Evolutionary conservation across 1,140 invertebrate genomes (phyloP).

Genomic region (Drosophila hydei): DNA sequence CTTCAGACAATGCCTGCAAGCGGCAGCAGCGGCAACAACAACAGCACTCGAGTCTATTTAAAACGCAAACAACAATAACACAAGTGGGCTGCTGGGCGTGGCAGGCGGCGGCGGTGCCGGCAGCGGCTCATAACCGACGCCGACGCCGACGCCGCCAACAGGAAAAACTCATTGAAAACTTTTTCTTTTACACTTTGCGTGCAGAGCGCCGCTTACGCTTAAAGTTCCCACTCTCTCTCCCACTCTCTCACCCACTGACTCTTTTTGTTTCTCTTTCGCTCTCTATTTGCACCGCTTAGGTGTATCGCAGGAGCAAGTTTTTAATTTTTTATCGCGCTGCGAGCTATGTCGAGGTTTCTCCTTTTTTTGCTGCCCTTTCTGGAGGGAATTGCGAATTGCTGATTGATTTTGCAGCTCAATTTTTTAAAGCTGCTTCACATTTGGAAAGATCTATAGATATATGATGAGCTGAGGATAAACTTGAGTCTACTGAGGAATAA

Average conservation of each 20-base stretch:
- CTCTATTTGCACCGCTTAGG: constrained; percentile 33
- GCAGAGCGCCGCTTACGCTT: constrained; percentile 33
- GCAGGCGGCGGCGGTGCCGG: neutral
- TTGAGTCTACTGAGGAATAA: too few species aligned
- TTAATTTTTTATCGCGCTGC: constrained; percentile 75
- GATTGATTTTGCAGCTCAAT: constrained; percentile 5
- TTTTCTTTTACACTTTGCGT: constrained; percentile 80
- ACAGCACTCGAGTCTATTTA: constrained; percentile 74
- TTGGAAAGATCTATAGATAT: neutral
- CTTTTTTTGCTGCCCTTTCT: constrained; percentile 4
- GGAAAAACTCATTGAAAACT: constrained; percentile 83
- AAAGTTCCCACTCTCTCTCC: constrained; percentile 11
- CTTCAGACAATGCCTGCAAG: constrained; percentile 77
- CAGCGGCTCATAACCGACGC: constrained; percentile 69
- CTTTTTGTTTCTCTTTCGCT: neutral
- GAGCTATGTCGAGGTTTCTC: constrained; percentile 26
- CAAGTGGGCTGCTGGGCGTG: constrained; percentile 32
- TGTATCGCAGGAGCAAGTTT: constrained; percentile 79
- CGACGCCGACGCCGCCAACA: constrained; percentile 52
- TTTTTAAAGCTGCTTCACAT: neutral
- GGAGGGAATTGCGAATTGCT: neutral
- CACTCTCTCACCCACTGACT: neutral
- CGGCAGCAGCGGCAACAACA: constrained; percentile 52
- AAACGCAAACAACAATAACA: constrained; percentile 80
- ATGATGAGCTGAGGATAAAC: neutral